These are phyloP conservation scores for Phyllopteryx taeniolatus DNA, from an alignment of 2,113 vertebrate genomes.

Conservation along the genomic window DNA sequence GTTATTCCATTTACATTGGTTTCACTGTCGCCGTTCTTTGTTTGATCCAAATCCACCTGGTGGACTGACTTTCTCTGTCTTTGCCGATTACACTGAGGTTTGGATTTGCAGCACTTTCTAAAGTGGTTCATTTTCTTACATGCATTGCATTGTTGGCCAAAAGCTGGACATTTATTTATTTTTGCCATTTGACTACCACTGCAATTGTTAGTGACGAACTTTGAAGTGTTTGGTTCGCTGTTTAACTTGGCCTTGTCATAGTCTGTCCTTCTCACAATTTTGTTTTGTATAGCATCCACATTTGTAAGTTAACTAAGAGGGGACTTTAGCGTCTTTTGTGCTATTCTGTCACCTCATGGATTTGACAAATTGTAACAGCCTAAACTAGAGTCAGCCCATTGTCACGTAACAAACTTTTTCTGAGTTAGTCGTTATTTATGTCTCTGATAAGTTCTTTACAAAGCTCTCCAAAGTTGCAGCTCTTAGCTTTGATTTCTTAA, in stretches of 20 bases:
- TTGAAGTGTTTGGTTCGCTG: not conserved
- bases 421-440: too few species aligned
- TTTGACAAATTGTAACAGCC: not conserved
- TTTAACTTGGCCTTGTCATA: too few species aligned
- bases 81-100: not conserved
- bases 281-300: not conserved
- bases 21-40: too few species aligned
- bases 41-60: too few species aligned
- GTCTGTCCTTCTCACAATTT: not conserved
- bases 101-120: not conserved
- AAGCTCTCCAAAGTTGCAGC: too few species aligned
- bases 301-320: too few species aligned
- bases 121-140: not conserved
- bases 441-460: too few species aligned
- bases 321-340: too few species aligned
- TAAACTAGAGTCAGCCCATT: not conserved
- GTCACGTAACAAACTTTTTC: not conserved
- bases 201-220: not conserved
- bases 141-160: not conserved
- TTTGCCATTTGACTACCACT: not conserved
- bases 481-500: too few species aligned
- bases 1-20: too few species aligned
- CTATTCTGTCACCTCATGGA: not conserved
- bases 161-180: not conserved
- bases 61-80: too few species aligned